phyloP scores from a whole-genome alignment of 1,140 invertebrate species.

The Cephus cinctus region DNA sequence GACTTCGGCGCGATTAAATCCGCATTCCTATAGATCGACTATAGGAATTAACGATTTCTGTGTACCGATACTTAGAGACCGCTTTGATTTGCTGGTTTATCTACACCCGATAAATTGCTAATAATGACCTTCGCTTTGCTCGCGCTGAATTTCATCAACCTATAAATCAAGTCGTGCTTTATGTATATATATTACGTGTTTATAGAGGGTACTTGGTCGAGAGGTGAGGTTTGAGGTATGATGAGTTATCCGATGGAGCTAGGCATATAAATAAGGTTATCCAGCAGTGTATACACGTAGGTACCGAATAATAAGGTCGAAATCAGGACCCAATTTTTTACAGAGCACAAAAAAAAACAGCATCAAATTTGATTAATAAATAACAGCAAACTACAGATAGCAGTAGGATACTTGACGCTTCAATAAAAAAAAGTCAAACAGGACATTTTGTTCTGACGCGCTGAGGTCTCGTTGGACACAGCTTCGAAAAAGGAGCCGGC shows the following conservation, averaged over 20 bases:
- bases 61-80: no score
- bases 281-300: conserved; percentile 3
- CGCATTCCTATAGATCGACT: no score
- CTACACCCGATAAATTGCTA: conserved; percentile 29
- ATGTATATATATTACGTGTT: no score
- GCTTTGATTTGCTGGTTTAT: no score
- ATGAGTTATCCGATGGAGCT: conserved; percentile 34
- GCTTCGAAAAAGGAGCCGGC: no score
- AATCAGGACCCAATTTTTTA: no score
- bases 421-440: neutral
- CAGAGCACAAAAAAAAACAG: no score
- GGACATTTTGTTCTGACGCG: no score
- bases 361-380: no score
- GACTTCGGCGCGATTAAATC: no score
- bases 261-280: conserved; percentile 26
- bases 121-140: conserved; percentile 28
- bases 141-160: conserved; percentile 36
- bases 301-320: conserved; percentile 16
- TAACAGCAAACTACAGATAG: neutral
- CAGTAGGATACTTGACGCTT: neutral
- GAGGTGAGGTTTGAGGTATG: conserved; percentile 23
- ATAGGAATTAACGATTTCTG: no score
- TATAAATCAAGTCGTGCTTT: conserved; percentile 35
- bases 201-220: conserved; percentile 23
- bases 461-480: no score